Evolutionary conservation across 1,140 invertebrate species (phyloP), one percentile per base, ranked within the genome.

Genomic region (Theocolax elegans): DNA sequence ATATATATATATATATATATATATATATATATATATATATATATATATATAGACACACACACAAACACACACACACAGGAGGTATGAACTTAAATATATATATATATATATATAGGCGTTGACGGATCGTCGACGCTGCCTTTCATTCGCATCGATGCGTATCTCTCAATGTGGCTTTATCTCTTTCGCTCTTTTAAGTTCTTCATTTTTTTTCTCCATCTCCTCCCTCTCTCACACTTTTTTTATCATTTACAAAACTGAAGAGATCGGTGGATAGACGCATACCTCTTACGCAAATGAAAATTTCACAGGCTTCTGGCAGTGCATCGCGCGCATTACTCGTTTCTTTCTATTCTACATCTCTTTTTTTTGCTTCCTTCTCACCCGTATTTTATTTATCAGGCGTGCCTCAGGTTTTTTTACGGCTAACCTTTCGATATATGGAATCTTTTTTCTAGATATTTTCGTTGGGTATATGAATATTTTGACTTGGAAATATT

Each of bases 221-320:
- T 35, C 10, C 31, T 35, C 10, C 31, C 4, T 31, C 40, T 63
- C 48, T 13, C 60, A 10, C 17, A 53, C n/a, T 56, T 74, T 72
- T 65, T 48, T 60, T 65, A 19, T 23, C 40, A 58, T 56, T 38
- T 13, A 27, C 27, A 29, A 21, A 35, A 21, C 15, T 17, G 51
- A 48, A 53, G 15, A 67, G 72, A 74, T 72, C 46, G 51, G n/a
- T 31, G 63, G 69, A 69, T 72, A 71, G 29, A 54, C 31, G 38
- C 40, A 72, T 71, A 62, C 73, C 74, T 76, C 75, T 77, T 74
- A 76, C 60, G 67, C 73, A 76, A 77, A 77, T 77, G 74, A 77
- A 77, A 76, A 77, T 72, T 64, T 49, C 46, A 68, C 63, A 29
- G n/a, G 56, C 8, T n/a, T n/a, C 8, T 21, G 9, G 19, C 3